Base-by-base conservation (phyloP, 30 jellyfish, hydroid and myxozoan genomes). In the Sanderia malayensis region DNA sequence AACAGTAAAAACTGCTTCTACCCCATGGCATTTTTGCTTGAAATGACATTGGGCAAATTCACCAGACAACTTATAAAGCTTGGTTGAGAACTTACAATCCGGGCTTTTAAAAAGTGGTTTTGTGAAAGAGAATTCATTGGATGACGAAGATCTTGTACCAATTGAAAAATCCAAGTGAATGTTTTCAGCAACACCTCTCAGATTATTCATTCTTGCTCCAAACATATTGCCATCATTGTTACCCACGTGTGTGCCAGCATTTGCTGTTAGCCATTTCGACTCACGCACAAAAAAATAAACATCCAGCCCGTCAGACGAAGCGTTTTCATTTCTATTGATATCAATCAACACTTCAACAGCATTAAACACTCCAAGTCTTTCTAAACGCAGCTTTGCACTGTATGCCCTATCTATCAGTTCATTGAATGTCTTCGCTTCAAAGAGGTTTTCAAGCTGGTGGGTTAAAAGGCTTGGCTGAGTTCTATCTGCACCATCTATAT, bases 151-250 rank as follows among this genome's bases (percentile, higher is more conserved):
- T 30, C 80, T 46, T 63, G 98, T 66, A 24, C 98, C 98, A 29
- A 78, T 9, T 0, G 98, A 83, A 0, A 76, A 70, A 32, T 80
- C 86, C 21, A 80, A 71, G 22, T 62, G 75, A 30, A 92, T n/a
- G 29, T 70, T 23, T 60, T 84, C 98, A 7, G 86, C 98, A 19
- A 24, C 8, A 1, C 98, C 98, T 60, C 93, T 79, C 29, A 92
- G 45, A 64, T 92, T 92, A 53, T 80, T 92, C 68, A 84, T 27
- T 41, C 76, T 72, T 28, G 82, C 84, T 27, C 92, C 89, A 73
- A 92, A 34, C 93, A 92, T 72, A 41, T 81, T 85, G 26, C 98
- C 98, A 29, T 92, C 98, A 72, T 92, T 92, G 64, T 85, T 80
- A 0, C 98, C 98, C 22, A 92, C 95, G 49, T 61, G 61, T 13